These are phyloP conservation scores for Heloderma charlesbogerti DNA, from an alignment of 2,113 vertebrate genomes.

Conservation along the genomic window DNA sequence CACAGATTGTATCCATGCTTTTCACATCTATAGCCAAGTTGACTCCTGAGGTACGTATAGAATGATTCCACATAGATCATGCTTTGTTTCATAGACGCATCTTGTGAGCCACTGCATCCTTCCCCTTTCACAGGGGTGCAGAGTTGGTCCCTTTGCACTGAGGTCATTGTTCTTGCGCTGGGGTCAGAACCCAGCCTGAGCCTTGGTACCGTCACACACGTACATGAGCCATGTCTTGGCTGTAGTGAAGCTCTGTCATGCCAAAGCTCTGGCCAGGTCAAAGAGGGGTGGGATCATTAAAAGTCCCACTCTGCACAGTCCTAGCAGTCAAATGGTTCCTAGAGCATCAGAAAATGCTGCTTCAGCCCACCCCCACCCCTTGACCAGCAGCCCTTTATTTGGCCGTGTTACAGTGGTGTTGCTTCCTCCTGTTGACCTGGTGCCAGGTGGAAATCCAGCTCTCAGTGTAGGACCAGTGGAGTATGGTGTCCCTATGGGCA, in stretches of 20 bases:
- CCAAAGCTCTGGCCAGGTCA: neutral
- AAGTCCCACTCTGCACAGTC: neutral
- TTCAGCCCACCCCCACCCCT: neutral
- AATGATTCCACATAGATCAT: slow-evolving; percentile 6
- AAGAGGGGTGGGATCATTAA: neutral
- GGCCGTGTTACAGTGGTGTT: too few species aligned
- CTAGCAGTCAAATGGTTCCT: neutral
- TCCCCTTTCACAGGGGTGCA: neutral
- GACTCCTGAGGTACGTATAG: slow-evolving; percentile 92
- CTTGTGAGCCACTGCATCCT: neutral
- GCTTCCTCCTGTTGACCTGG: too few species aligned
- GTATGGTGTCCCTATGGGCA: neutral
- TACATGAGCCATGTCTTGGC: neutral
- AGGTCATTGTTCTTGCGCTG: neutral
- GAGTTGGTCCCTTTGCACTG: neutral
- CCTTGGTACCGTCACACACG: neutral
- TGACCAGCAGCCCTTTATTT: neutral
- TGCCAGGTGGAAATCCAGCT: too few species aligned
- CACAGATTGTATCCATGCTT: slow-evolving; percentile 98
- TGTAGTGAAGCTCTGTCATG: neutral
- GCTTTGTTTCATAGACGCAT: neutral
- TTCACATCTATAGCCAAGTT: slow-evolving; percentile 99
- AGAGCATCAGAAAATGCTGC: neutral
- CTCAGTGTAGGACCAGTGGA: too few species aligned
- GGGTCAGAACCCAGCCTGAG: neutral